Percentiles rank a stretch among this genome's conserved stretches.
Conservation (phyloP, 92 coral and sea anemone species). For the Palythoa grandis region DNA sequence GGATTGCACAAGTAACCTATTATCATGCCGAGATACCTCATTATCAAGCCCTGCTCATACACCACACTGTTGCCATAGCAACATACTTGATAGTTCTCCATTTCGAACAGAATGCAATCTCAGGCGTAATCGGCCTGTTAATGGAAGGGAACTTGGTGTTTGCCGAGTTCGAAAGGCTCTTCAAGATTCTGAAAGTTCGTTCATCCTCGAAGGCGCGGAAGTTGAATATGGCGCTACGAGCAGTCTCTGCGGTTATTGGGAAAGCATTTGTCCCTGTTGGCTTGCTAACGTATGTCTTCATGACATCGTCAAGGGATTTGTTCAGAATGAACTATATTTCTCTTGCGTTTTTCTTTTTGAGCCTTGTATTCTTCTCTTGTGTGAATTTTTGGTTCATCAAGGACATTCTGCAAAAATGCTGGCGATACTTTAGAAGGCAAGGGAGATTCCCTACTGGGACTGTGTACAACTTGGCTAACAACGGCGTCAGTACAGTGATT, state of each 20-base stretch:
- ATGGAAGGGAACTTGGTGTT: conserved; percentile 86
- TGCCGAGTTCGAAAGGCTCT: conserved; percentile 79
- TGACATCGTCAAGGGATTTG: conserved; percentile 63
- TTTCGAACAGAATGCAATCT: conserved; percentile 78
- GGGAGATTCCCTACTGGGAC: conserved; percentile 37
- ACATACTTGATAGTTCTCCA: conserved; percentile 58
- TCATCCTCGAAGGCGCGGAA: conserved; percentile 49
- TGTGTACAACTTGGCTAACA: conserved; percentile 1
- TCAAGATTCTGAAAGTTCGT: conserved; percentile 43
- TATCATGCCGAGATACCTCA: conserved; percentile 66
- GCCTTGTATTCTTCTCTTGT: conserved; percentile 90
- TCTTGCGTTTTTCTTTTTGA: conserved; percentile 87
- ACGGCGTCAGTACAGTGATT: conserved; percentile 52
- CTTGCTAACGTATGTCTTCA: conserved; percentile 55
- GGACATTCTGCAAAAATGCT: conserved; percentile 62
- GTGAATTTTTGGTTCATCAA: conserved; percentile 91
- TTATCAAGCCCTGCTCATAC: conserved; percentile 83
- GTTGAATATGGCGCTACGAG: conserved; percentile 40
- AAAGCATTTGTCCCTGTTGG: conserved; percentile 80
- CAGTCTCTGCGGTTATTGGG: conserved; percentile 64
- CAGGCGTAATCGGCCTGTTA: conserved; percentile 78
- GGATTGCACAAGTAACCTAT: conserved; percentile 72
- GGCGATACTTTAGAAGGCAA: conserved; percentile 46
- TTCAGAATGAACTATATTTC: conserved; percentile 84
- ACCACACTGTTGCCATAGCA: conserved; percentile 81